Conservation (phyloP, 2,888 invertebrate species). For the Abscondita cerata region DNA sequence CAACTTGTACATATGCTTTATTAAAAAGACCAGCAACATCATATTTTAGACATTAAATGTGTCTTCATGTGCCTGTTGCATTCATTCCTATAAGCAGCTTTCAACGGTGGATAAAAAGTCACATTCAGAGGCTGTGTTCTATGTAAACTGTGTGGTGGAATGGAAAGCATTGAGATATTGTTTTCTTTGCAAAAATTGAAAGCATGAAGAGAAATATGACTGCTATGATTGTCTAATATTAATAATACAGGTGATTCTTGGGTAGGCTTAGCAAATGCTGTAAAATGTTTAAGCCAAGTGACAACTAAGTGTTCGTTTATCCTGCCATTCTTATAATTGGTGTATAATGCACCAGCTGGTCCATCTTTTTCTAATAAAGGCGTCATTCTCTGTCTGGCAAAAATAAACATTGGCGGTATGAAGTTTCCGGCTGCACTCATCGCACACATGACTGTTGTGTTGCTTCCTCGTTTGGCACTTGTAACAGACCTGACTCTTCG, state of each 20-base stretch:
- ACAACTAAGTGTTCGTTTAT: slow-evolving; percentile 43
- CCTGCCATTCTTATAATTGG: slow-evolving; percentile 40
- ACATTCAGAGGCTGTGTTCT: slow-evolving; percentile 16
- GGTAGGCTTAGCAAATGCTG: slow-evolving; percentile 36
- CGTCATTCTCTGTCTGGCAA: slow-evolving; percentile 55
- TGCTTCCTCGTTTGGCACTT: slow-evolving; percentile 45
- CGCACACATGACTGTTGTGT: slow-evolving; percentile 39
- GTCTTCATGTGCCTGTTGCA: slow-evolving; percentile 21
- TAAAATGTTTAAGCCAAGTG: slow-evolving; percentile 42
- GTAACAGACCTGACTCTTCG: slow-evolving; percentile 46
- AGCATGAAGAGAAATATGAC: slow-evolving; percentile 41
- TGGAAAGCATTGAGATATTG: too few species aligned
- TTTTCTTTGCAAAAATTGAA: slow-evolving; percentile 29
- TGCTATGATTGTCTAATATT: slow-evolving; percentile 48
- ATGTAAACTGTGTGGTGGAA: too few species aligned
- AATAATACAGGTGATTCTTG: slow-evolving; percentile 43
- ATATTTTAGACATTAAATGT: slow-evolving; percentile 15
- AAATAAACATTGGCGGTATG: slow-evolving; percentile 61
- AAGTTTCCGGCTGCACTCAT: slow-evolving; percentile 45
- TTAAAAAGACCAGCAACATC: slow-evolving; percentile 6
- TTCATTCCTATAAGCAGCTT: slow-evolving; percentile 25
- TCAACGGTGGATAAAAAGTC: slow-evolving; percentile 6
- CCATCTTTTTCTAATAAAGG: slow-evolving; percentile 55
- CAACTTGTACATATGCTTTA: slow-evolving; percentile 6
- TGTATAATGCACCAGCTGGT: slow-evolving; percentile 52